Conservation (phyloP, 1,140 invertebrate genomes). For the Tetragonula clypearis region DNA sequence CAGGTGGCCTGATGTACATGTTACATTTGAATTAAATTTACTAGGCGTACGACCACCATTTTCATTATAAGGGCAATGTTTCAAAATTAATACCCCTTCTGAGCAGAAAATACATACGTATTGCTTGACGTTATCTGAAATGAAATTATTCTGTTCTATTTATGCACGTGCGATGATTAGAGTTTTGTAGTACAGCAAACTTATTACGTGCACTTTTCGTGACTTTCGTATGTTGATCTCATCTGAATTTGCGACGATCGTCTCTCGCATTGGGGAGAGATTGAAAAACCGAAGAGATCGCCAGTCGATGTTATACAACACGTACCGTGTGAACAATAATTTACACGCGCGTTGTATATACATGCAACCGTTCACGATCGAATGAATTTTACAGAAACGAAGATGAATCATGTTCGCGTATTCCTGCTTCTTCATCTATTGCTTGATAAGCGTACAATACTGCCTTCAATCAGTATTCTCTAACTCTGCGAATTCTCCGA, state of each 20-base stretch:
- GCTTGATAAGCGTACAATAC: not conserved
- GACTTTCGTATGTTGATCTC: not conserved
- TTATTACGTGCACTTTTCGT: not conserved
- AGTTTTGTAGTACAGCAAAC: not conserved
- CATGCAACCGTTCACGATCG: not conserved
- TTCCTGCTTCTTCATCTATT: too few species aligned
- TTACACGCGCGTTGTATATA: not conserved
- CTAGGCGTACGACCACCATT: not conserved
- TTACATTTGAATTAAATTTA: not conserved
- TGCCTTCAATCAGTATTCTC: not conserved
- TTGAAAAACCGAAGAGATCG: not conserved
- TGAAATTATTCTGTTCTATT: not conserved
- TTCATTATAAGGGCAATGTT: not conserved
- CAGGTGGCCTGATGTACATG: not conserved
- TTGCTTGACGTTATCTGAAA: not conserved
- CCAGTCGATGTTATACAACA: not conserved
- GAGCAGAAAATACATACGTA: too few species aligned
- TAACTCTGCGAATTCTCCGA: too few species aligned
- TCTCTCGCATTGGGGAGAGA: not conserved
- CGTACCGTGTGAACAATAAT: constrained; percentile 5
- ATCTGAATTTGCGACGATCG: not conserved
- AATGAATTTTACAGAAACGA: constrained; percentile 2
- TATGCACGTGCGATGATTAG: not conserved
- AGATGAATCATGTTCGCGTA: not conserved
- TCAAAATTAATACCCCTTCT: not conserved